These are phyloP conservation scores for Patella ulyssiponensis DNA, from an alignment of 2,888 invertebrate species.

Conservation along the genomic window DNA sequence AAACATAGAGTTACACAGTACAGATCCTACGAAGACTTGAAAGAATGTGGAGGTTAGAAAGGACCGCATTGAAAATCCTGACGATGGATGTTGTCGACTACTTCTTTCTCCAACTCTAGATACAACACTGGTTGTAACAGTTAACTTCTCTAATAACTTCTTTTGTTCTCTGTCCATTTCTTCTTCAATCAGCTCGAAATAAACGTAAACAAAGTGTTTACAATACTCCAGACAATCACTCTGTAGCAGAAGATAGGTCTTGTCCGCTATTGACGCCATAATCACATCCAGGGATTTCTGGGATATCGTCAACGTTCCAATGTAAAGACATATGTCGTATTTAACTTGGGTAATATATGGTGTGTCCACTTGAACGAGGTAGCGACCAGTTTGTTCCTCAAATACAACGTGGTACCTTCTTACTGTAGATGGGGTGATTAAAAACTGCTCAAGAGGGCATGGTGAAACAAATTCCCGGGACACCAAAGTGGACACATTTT, in stretches of 20 bases:
- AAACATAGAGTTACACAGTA: too few species aligned
- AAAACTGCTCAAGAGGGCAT: not conserved
- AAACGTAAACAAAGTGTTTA: slow-evolving; percentile 15
- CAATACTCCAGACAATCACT: slow-evolving; percentile 20
- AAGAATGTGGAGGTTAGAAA: not conserved
- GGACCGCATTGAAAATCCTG: slow-evolving; percentile 15
- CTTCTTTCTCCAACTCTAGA: slow-evolving; percentile 13
- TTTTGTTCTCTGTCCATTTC: slow-evolving; percentile 15
- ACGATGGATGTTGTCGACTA: slow-evolving; percentile 14
- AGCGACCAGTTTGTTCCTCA: not conserved
- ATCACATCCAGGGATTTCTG: slow-evolving; percentile 15
- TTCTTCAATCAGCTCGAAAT: slow-evolving; percentile 12
- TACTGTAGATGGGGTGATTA: not conserved
- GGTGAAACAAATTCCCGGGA: slow-evolving; percentile 3
- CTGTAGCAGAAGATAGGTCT: slow-evolving; percentile 13
- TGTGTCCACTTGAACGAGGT: slow-evolving; percentile 6
- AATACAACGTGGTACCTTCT: slow-evolving; percentile 17
- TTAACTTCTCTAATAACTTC: slow-evolving; percentile 16
- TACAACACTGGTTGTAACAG: slow-evolving; percentile 15
- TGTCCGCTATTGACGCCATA: slow-evolving; percentile 19
- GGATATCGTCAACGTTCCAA: slow-evolving; percentile 15
- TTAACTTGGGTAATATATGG: not conserved
- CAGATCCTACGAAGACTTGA: not conserved
- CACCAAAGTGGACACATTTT: not conserved
- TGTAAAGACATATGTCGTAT: slow-evolving; percentile 19